Evolutionary conservation across 2,113 vertebrate genomes (phyloP), one percentile per base, ranked within the genome.

Genomic region (Colistium nudipinnis): DNA sequence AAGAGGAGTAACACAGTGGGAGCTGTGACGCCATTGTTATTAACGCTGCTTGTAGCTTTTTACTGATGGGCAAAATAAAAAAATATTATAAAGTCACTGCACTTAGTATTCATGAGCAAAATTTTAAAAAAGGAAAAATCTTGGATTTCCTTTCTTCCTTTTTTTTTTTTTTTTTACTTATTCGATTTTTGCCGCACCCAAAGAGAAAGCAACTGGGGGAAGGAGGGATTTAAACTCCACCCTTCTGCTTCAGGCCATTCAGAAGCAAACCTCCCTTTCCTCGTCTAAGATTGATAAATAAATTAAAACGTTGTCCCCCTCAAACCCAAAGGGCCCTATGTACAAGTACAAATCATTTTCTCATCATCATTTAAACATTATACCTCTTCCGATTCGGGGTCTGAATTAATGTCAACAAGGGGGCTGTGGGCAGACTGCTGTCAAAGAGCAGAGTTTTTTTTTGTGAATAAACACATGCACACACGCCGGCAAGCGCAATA

Each of bases 241-340:
- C 65, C n/a, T 25, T 72, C 67, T 69, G 76, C 80, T 56, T 56
- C 62, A 22, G 69, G 57, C 62, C 31, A 25, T 30, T 16, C 59
- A 41, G 70, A 79, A 68, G 65, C 52, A 22, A 62, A 56, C 49
- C 74, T 60, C 63, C 61, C 63, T 52, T 64, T 89, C 74, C 78
- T 79, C 1, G 6, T 86, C 81, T 86, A 84, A 83, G 77, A 88
- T 69, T 52, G 89, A 91, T 88, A 91, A 93, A 92, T 93, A 93
- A 94, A 92, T 92, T 87, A 93, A 90, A 86, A 89, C 60, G 68
- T 70, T 27, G 69, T 84, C 81, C 89, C n/a, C 88, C 87, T 75
- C 79, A 75, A 87, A 76, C 85, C 87, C 67, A 54, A 63, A 72
- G 65, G 82, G 54, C 88, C 74, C 74, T 93, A 90, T 93, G 74